Evolutionary conservation across 2,888 invertebrate species (phyloP).

Genomic region (Pseudoips prasinana): DNA sequence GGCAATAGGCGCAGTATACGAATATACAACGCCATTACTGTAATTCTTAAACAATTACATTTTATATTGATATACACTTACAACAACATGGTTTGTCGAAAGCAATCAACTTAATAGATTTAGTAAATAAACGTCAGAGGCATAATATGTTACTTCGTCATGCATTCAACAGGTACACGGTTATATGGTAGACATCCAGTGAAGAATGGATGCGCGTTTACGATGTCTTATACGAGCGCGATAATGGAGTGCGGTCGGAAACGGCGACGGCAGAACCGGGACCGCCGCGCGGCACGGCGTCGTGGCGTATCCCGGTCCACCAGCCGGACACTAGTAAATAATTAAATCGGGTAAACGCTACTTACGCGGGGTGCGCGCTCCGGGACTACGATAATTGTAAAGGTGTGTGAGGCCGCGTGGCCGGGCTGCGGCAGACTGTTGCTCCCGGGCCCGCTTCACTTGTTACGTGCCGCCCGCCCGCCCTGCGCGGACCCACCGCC

Average conservation of each 20-base stretch:
- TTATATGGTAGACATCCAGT: slow-evolving; percentile 51
- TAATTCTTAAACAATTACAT: no score
- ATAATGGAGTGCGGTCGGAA: slow-evolving; percentile 19
- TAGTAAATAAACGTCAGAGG: slow-evolving; percentile 18
- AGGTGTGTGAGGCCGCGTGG: slow-evolving; percentile 71
- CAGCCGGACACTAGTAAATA: slow-evolving; percentile 44
- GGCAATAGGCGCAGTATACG: no score
- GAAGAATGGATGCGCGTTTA: slow-evolving; percentile 41
- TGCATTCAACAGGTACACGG: slow-evolving; percentile 70
- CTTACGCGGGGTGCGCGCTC: slow-evolving; percentile 64
- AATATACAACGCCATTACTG: no score
- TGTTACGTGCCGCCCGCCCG: slow-evolving; percentile 76
- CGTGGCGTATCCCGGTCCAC: slow-evolving; percentile 17
- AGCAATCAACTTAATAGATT: no score
- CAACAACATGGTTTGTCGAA: no score
- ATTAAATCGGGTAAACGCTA: slow-evolving; percentile 57
- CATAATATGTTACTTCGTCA: slow-evolving; percentile 42
- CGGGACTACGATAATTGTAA: slow-evolving; percentile 55
- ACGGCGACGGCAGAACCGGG: slow-evolving; percentile 8
- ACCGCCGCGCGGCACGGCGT: slow-evolving; percentile 15
- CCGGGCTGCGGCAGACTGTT: slow-evolving; percentile 82
- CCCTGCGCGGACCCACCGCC: slow-evolving; percentile 55
- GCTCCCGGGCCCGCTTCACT: slow-evolving; percentile 81
- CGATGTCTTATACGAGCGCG: slow-evolving; percentile 30
- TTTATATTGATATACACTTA: no score